Conservation (phyloP, 2,797 vertebrate species). For the Sciurus carolinensis region DNA sequence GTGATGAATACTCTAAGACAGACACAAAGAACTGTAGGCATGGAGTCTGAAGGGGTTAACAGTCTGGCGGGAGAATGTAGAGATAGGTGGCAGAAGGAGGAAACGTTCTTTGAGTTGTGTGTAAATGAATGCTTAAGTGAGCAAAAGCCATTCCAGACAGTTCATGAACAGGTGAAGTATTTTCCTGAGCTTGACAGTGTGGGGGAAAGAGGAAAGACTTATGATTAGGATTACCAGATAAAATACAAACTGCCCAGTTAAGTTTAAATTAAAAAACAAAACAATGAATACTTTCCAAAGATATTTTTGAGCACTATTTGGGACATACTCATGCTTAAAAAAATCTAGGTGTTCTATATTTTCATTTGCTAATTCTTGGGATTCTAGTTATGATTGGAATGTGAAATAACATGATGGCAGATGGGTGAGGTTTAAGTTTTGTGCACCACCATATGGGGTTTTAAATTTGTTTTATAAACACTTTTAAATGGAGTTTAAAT, state of each 20-base stretch:
- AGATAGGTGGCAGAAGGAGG: not conserved
- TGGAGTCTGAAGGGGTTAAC: not conserved
- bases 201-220: not conserved
- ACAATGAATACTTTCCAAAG: not conserved
- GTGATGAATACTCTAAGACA: not conserved
- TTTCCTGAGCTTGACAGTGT: not conserved
- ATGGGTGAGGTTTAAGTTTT: not conserved
- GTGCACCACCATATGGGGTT: not conserved
- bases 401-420: slow-evolving; percentile 1
- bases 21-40: not conserved
- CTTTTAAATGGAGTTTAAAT: not conserved
- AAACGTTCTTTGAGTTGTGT: not conserved
- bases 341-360: not conserved
- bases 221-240: not conserved
- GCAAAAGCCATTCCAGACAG: not conserved
- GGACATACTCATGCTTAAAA: not conserved
- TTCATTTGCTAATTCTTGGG: slow-evolving; percentile 35
- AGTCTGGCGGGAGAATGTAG: not conserved
- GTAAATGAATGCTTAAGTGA: not conserved
- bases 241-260: not conserved
- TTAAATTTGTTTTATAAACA: slow-evolving; percentile 33
- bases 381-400: not conserved
- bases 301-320: not conserved
- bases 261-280: slow-evolving; percentile 8
- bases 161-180: not conserved